Conservation (phyloP, 2,888 invertebrate species). For the Meteorus colon region DNA sequence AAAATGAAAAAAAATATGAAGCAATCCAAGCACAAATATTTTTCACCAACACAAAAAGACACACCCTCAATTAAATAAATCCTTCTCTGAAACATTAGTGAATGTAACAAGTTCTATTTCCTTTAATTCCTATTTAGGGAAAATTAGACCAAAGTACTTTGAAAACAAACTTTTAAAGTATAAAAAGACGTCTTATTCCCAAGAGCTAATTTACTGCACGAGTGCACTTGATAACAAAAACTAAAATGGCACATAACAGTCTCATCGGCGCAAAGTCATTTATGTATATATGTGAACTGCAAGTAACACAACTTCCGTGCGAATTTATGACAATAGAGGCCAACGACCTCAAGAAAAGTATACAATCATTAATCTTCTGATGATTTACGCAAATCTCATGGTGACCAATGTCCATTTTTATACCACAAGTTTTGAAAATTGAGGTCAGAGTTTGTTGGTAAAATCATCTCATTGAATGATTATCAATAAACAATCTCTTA, state of each 20-base stretch:
- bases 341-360: not conserved
- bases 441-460: not conserved
- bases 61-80: too few relatives aligned
- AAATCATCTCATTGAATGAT: not conserved
- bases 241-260: constrained; percentile 17
- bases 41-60: too few relatives aligned
- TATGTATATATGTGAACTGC: not conserved
- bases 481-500: not conserved
- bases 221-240: constrained; percentile 16
- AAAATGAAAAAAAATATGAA: not conserved
- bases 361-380: constrained; percentile 2
- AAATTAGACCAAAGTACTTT: not conserved
- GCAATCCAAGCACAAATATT: not conserved
- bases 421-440: not conserved
- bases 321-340: constrained; percentile 18
- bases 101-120: not conserved
- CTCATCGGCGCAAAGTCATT: not conserved
- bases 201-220: constrained; percentile 27
- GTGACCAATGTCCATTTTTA: constrained; percentile 11
- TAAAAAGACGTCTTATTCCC: constrained; percentile 31
- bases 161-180: not conserved
- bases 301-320: constrained; percentile 13
- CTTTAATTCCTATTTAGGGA: not conserved
- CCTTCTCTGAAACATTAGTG: not conserved
- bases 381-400: not conserved